phyloP scores from a whole-genome alignment of 2,113 vertebrate genomes.

The Potamarius usumacintae region DNA sequence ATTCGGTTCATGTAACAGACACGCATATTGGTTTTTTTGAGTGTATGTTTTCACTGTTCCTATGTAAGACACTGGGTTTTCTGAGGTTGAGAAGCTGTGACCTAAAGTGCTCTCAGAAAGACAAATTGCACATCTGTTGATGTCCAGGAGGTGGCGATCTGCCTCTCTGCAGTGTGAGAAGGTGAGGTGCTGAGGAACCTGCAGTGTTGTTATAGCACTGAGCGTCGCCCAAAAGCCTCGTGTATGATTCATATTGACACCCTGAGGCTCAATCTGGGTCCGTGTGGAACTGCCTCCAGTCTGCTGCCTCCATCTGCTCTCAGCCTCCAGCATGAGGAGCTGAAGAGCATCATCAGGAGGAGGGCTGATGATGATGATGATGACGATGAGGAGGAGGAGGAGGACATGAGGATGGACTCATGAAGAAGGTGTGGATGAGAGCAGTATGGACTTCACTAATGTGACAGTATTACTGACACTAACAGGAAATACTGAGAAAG shows the following conservation, averaged over 20 bases:
- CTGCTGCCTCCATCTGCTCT: slow-evolving; percentile 54
- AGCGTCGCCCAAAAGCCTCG: slow-evolving; percentile 37
- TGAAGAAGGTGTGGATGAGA: background rate
- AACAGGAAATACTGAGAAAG: slow-evolving; percentile 17
- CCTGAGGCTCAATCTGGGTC: slow-evolving; percentile 52
- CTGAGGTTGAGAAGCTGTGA: background rate
- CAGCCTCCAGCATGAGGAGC: slow-evolving; percentile 50
- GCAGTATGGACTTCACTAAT: background rate
- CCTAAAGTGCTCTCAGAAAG: background rate
- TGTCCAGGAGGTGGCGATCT: slow-evolving; percentile 45
- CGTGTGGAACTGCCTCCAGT: slow-evolving; percentile 45
- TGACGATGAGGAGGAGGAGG: slow-evolving; percentile 22
- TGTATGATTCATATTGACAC: slow-evolving; percentile 58
- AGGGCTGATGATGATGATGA: slow-evolving; percentile 18
- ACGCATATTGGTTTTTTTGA: too few relatives aligned
- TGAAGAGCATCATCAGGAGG: slow-evolving; percentile 34
- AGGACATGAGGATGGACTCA: slow-evolving; percentile 30
- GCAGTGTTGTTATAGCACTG: slow-evolving; percentile 35
- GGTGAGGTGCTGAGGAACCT: slow-evolving; percentile 36
- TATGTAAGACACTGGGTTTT: background rate
- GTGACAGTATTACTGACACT: background rate
- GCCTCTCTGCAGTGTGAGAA: background rate
- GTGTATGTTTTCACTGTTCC: too few relatives aligned
- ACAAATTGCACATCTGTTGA: background rate
- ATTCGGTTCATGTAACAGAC: too few relatives aligned